phyloP scores from a whole-genome alignment of 2,888 invertebrate genomes.

The Coecobrya sp. region DNA sequence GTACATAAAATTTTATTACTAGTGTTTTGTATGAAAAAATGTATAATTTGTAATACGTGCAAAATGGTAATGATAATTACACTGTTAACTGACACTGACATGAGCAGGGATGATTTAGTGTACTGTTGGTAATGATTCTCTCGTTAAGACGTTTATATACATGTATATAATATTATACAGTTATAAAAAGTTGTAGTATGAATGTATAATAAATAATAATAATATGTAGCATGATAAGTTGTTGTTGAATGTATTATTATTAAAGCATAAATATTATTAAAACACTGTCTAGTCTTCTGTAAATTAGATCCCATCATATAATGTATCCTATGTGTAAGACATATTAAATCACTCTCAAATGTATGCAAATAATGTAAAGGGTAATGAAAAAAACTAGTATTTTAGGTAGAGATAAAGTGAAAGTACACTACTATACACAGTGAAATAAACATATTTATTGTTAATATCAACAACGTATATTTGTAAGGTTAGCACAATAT shows the following conservation, averaged over 20 bases:
- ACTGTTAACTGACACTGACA: background rate
- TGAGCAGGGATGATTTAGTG: constrained; percentile 50
- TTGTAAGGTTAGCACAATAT: constrained; percentile 40
- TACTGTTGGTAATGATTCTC: background rate
- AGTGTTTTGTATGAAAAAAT: constrained; percentile 21
- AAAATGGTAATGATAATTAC: constrained; percentile 31
- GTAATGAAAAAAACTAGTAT: constrained; percentile 43
- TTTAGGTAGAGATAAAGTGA: constrained; percentile 34
- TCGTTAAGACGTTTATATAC: background rate
- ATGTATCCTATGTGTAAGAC: constrained; percentile 8
- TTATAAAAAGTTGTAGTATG: background rate
- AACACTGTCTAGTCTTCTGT: constrained; percentile 80
- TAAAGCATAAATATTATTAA: constrained; percentile 41
- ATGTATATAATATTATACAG: background rate
- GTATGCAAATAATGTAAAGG: constrained; percentile 71
- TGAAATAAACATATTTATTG: constrained; percentile 81
- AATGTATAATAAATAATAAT: background rate
- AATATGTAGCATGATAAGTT: background rate
- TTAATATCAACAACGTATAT: constrained; percentile 73
- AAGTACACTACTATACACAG: constrained; percentile 34
- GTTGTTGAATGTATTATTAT: constrained; percentile 50
- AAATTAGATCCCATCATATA: constrained; percentile 46
- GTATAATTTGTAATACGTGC: constrained; percentile 49
- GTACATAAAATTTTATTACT: constrained; percentile 39
- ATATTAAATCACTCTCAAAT: constrained; percentile 68